Evolutionary conservation across 2,888 invertebrate genomes (phyloP), one percentile per base, ranked within the genome.

Genomic region (Caenorhabditis panamensis): DNA sequence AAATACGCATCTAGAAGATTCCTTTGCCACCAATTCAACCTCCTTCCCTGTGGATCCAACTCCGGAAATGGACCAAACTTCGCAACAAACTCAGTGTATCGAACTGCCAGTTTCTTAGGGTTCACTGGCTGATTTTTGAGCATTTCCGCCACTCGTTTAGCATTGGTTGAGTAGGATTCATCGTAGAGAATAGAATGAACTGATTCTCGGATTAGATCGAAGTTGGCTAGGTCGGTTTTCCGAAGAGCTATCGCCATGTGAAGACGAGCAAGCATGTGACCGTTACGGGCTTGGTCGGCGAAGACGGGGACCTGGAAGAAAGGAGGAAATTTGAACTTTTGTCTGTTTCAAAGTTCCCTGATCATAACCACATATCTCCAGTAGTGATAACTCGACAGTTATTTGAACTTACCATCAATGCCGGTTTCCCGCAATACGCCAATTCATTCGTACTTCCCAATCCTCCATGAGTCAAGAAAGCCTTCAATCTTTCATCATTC

Each of bases 391-490:
- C n/a, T 41, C 41, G 31, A 31, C 31, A 4, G 31, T n/a, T n/a
- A n/a, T n/a, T n/a, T n/a, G n/a, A n/a, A n/a, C 41, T 41, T 41
- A 41, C 41, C 76, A 76, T 37, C 28, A 75, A 16, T 11, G 80
- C 75, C 4, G 80, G 80, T 53, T 79, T 79, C 28, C 82, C 82
- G 5, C 31, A 18, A 51, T 68, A 54, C 4, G 78, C 82, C 44
- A 82, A 44, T 22, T 82, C 82, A 69, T 82, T 78, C 13, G 82
- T 79, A 47, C 79, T 79, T 53, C 78, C 79, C 11, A 77, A 49
- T 24, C 82, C 82, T 0, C 69, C 73, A 44, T 82, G 82, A 13
- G 82, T 82, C n/a, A 82, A 36, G n/a, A 82, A 82, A 2, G 64
- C 73, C 18, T 20, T 75, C 2, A 82, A 36, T 20, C 82, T 53